Percentiles rank a stretch among this genome's conserved stretches.
phyloP scores from a whole-genome alignment of 2,888 invertebrate genomes.

The Allygus modestus region DNA sequence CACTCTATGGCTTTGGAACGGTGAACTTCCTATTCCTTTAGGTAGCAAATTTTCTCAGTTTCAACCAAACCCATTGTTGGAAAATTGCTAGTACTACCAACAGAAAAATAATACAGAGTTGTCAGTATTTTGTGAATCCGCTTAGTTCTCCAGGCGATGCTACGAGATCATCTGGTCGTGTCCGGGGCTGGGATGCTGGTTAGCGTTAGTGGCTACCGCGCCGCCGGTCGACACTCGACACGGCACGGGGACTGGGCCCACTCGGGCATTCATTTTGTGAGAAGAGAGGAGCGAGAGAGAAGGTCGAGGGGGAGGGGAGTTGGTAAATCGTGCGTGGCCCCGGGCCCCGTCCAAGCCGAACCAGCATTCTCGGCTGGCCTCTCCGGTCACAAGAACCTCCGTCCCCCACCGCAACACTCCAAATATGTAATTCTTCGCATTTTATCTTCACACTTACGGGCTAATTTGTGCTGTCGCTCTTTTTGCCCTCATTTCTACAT shows the following conservation, averaged over 20 bases:
- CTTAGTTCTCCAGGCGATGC: too few relatives aligned
- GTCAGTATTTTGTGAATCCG: too few relatives aligned
- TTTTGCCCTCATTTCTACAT: neutral
- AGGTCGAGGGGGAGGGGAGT: conserved; percentile 19
- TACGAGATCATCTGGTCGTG: too few relatives aligned
- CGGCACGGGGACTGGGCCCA: conserved; percentile 6
- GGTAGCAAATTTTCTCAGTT: too few relatives aligned
- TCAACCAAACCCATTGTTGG: too few relatives aligned
- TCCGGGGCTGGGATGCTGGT: conserved; percentile 7
- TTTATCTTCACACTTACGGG: neutral
- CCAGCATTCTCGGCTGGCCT: conserved; percentile 44
- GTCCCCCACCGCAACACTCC: neutral
- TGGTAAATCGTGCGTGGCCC: conserved; percentile 42
- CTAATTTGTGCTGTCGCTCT: conserved; percentile 13
- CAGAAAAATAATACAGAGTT: too few relatives aligned
- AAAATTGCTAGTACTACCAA: too few relatives aligned
- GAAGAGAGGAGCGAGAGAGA: conserved; percentile 23
- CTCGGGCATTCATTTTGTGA: conserved; percentile 24
- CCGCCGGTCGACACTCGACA: too few relatives aligned
- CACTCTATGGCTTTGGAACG: too few relatives aligned
- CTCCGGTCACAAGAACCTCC: conserved; percentile 34
- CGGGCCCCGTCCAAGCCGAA: conserved; percentile 24
- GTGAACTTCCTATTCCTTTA: too few relatives aligned
- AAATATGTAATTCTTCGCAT: conserved; percentile 51
- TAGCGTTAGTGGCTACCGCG: neutral